Evolutionary conservation across 2,113 vertebrate species (phyloP), one percentile per base, ranked within the genome.

Genomic region (Rhombomys opimus): DNA sequence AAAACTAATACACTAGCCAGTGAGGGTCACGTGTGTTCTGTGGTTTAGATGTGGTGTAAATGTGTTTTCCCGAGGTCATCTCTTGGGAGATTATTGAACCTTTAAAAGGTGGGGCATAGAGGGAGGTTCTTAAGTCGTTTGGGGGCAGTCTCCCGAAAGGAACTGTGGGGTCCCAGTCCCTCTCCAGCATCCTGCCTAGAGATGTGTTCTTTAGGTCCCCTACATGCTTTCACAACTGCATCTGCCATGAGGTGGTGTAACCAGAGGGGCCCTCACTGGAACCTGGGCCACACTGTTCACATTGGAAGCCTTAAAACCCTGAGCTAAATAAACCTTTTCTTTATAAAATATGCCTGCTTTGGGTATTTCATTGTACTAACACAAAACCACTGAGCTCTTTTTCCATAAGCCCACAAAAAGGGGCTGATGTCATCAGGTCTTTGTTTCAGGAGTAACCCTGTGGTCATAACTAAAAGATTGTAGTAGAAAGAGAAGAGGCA

Each of bases 361-460:
- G 18, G 63, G 50, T 68, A 68, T 80, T 91, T 70, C 27, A 23
- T 35, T 2, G 23, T 61, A 46, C 15, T 15, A 68, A 46, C 15
- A 30, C 77, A 82, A 38, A 72, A 15, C n/a, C 35, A 72, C 15
- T 72, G 68, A 72, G 59, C 68, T 90, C 13, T 86, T 96, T 90
- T 81, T 35, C 85, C 22, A 30, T 15, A 57, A 22, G 87, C 15
- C 46, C 27, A 70, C 6, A 25, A 61, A 27, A 61, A 57, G 9
- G n/a, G 35, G 67, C 27, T 30, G 8, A 67, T 9, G 68, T 18
- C 13, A 8, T 82, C 73, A 89, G n/a, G 35, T 86, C 59, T 73
- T 15, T 59, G 63, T 86, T 96, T 95, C 59, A 81, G 72, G 92
- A 94, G 22, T 70, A 77, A 93, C 14, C 65, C 15, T 70, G 50